These are phyloP conservation scores for Actinernus sp. DNA, from an alignment of 92 coral and sea anemone genomes.

Conservation along the genomic window DNA sequence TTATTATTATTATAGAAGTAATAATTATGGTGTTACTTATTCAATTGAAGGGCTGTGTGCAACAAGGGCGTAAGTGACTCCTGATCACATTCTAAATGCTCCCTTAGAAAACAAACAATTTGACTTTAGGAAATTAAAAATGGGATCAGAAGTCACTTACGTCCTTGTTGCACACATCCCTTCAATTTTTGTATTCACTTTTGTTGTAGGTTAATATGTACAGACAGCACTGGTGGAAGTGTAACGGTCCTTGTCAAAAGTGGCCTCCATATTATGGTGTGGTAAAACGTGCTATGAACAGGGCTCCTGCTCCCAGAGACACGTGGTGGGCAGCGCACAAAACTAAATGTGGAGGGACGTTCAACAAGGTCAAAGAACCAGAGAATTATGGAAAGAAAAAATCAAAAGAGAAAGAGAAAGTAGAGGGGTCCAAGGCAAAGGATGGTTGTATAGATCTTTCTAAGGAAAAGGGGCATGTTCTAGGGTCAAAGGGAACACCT, in stretches of 20 bases:
- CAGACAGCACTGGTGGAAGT: slow-evolving; percentile 99
- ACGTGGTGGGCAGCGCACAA: slow-evolving; percentile 99
- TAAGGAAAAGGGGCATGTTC: slow-evolving; percentile 24
- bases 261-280: slow-evolving; percentile 96
- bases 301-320: slow-evolving; percentile 95
- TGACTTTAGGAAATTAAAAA: too few relatives aligned
- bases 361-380: slow-evolving; percentile 91
- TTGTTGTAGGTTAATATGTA: slow-evolving; percentile 80
- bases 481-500: slow-evolving; percentile 6
- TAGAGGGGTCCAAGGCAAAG: slow-evolving; percentile 4
- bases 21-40: too few relatives aligned
- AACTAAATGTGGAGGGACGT: slow-evolving; percentile 92
- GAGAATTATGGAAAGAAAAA: slow-evolving; percentile 90
- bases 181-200: background rate
- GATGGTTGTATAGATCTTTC: slow-evolving; percentile 6
- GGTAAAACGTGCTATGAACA: slow-evolving; percentile 93
- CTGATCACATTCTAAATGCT: too few relatives aligned
- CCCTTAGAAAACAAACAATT: too few relatives aligned
- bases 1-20: too few relatives aligned
- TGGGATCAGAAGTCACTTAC: too few relatives aligned
- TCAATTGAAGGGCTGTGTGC: too few relatives aligned
- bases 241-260: slow-evolving; percentile 94
- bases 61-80: too few relatives aligned
- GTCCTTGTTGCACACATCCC: too few relatives aligned
- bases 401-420: slow-evolving; percentile 30